A percentile compares a stretch with the other conserved stretches of the same genome.
These are phyloP conservation scores for Pongo abelii DNA, from an alignment of 2,113 vertebrate species.

Conservation along the genomic window DNA sequence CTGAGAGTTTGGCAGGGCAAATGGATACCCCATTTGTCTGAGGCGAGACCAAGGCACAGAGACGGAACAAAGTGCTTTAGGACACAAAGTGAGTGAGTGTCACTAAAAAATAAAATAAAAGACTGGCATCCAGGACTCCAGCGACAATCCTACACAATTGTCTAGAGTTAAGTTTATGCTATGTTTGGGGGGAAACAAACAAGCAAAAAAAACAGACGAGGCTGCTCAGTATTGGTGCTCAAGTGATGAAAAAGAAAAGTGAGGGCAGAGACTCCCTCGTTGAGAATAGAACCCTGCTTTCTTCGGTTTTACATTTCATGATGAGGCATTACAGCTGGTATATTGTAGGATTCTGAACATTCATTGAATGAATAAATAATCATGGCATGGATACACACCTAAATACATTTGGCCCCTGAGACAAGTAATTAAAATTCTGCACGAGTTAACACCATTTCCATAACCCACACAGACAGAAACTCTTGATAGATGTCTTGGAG, in stretches of 20 bases:
- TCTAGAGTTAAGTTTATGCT: neutral
- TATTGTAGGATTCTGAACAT: neutral
- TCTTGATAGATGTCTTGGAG: neutral
- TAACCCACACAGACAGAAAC: neutral
- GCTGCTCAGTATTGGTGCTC: neutral
- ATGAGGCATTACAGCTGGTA: neutral
- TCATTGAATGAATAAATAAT: neutral
- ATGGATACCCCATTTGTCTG: neutral
- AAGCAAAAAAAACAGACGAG: too few species aligned
- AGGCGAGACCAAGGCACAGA: neutral
- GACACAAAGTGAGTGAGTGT: neutral
- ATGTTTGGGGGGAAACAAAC: neutral
- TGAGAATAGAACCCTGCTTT: neutral
- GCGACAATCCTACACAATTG: neutral
- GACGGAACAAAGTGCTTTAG: neutral
- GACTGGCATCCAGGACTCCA: neutral
- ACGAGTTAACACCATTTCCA: neutral
- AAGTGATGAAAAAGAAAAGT: neutral
- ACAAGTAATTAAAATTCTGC: slow-evolving; percentile 21
- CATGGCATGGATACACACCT: neutral
- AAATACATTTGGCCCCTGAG: neutral
- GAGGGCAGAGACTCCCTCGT: neutral
- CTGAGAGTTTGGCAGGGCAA: neutral
- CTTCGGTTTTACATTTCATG: neutral
- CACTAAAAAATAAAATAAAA: neutral